phyloP scores from a whole-genome alignment of 2,113 vertebrate species.

The Odontophorus gujanensis region DNA sequence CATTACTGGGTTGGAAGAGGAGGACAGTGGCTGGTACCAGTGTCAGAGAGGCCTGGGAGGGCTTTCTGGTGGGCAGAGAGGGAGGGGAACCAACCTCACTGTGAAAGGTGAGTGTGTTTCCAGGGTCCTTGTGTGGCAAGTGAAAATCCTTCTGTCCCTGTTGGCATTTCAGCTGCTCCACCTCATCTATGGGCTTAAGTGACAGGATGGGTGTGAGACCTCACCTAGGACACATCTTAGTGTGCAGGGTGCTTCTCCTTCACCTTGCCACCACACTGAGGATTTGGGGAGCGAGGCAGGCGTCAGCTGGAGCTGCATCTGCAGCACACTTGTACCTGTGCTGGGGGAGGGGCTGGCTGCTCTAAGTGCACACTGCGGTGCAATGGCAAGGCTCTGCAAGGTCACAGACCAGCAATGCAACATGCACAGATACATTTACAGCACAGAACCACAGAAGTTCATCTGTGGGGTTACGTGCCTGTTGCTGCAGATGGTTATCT shows the following conservation, averaged over 20 bases:
- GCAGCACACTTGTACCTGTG: accelerated
- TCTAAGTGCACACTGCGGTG: neutral
- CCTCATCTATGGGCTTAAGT: neutral
- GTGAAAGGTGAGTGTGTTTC: neutral
- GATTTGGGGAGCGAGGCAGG: neutral
- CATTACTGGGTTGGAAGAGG: neutral
- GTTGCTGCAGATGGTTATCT: neutral
- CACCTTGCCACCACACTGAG: too few species aligned
- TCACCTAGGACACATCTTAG: accelerated
- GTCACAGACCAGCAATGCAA: neutral
- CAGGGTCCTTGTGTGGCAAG: too few species aligned
- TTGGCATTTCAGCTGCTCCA: neutral
- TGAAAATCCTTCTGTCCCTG: neutral
- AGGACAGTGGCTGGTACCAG: neutral
- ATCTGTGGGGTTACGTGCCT: neutral
- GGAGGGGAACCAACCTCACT: neutral
- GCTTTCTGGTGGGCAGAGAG: neutral
- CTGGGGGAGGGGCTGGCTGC: neutral
- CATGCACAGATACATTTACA: neutral
- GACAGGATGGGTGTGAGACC: neutral
- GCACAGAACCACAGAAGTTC: neutral
- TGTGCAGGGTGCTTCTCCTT: accelerated
- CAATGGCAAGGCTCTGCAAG: neutral
- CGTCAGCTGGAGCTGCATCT: neutral
- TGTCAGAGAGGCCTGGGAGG: neutral